phyloP scores from a whole-genome alignment of 2,113 vertebrate genomes.

The Embiotoca jacksoni region DNA sequence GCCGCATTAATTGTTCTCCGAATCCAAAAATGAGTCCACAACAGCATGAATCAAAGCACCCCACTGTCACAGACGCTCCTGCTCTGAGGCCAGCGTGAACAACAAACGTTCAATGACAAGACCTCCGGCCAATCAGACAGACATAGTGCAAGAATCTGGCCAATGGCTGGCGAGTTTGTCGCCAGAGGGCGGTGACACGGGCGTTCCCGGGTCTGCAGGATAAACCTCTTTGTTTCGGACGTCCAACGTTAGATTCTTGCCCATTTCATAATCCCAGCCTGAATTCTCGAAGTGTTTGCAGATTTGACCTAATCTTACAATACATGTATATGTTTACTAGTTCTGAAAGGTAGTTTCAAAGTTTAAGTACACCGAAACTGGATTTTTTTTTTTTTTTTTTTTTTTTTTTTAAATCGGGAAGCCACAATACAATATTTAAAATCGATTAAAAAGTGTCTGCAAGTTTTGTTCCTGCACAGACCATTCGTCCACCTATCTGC shows the following conservation, averaged over 20 bases:
- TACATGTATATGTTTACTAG: background rate
- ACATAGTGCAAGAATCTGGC: constrained; percentile 17
- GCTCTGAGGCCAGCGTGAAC: constrained; percentile 49
- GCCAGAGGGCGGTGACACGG: constrained; percentile 35
- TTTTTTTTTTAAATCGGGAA: background rate
- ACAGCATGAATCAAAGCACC: constrained; percentile 62
- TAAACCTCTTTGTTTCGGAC: constrained; percentile 81
- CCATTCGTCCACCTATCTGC: background rate
- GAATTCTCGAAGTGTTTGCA: background rate
- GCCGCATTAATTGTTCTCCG: constrained; percentile 52
- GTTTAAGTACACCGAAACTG: background rate
- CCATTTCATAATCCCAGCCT: background rate
- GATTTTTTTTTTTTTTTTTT: background rate
- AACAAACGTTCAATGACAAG: constrained; percentile 64
- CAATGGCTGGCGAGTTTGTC: constrained; percentile 33
- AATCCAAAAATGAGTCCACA: constrained; percentile 45
- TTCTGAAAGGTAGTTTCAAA: background rate
- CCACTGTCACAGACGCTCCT: constrained; percentile 65
- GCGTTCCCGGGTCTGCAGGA: constrained; percentile 41
- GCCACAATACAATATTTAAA: background rate
- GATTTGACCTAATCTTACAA: background rate
- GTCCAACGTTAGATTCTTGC: constrained; percentile 53
- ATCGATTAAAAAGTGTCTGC: background rate
- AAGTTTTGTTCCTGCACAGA: background rate
- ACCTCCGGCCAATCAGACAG: constrained; percentile 61